Base-by-base conservation (phyloP, 2,113 vertebrate species). In the Cottus gobio region DNA sequence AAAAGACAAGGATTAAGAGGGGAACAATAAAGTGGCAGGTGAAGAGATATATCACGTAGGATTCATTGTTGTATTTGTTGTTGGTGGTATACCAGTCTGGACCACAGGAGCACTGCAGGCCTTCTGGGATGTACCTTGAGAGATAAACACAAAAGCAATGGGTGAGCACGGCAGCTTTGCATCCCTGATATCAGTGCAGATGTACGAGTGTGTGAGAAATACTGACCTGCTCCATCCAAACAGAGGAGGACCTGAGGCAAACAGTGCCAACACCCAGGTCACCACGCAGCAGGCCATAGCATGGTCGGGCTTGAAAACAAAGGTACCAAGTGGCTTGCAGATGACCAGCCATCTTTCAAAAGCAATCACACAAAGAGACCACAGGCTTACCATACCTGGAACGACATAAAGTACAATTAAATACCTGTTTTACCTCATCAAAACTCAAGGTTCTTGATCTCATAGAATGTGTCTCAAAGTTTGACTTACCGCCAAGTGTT, bases 11-110 rank as follows among this genome's bases (percentile, higher is more conserved):
- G 24, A 87, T 44, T 30, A 20, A 0, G 0, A 95, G 84, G 10
- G 95, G 95, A 56, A 95, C 77, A 2, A 91, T 86, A 64, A 95
- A 96, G 92, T 94, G 95, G 90, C 95, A 95, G 71, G 82, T 36
- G 85, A 96, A 96, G 16, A 96, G 92, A 85, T 95, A 96, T 16
- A 94, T 69, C 50, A 95, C 93, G 7, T 94, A 96, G 65, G 92
- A 92, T 50, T 96, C 95, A 2, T 95, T 96, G 90, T 95, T 95
- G 91, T 91, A 95, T 76, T 95, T 95, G 90, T 95, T 95, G 77
- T 91, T 89, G 11, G 90, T 89, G 6, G 94, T 96, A 85, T 95
- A 95, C 93, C 94, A 96, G 86, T 95, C 94, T 26, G 95, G 94
- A 22, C 94, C 94, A 83, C 94, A 96, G 16, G 94, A 95, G 87